Percentiles rank a stretch among this genome's conserved stretches.
phyloP scores from a whole-genome alignment of 2,113 vertebrate genomes.

The Hippocampus abdominalis region DNA sequence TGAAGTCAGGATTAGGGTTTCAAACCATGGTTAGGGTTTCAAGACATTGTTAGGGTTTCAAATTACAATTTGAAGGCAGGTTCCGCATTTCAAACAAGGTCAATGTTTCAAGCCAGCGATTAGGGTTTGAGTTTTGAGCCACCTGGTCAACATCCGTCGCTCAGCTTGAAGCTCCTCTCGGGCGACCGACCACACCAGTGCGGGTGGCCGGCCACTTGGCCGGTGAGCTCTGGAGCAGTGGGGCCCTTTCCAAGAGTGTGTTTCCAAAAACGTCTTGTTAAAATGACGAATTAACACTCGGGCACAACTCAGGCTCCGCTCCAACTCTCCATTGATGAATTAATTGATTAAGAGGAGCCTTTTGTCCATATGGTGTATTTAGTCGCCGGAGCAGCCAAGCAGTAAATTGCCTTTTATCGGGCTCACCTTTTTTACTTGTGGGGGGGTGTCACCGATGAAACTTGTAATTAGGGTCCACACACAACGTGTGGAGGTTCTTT shows the following conservation, averaged over 20 bases:
- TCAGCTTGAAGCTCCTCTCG: neutral
- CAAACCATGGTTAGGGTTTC: too few species aligned
- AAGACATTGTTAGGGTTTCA: too few species aligned
- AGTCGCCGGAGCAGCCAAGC: slow-evolving; percentile 72
- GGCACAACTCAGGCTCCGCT: neutral
- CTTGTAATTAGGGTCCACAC: slow-evolving; percentile 64
- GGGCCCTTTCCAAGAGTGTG: neutral
- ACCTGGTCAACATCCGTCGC: too few species aligned
- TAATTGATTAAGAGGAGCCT: slow-evolving; percentile 9
- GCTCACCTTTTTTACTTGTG: slow-evolving; percentile 65
- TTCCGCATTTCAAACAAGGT: neutral
- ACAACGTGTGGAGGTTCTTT: slow-evolving; percentile 20
- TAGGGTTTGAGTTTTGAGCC: neutral
- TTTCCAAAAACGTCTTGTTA: slow-evolving; percentile 4
- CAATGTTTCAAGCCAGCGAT: neutral
- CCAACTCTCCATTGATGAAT: slow-evolving; percentile 9
- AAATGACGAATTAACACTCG: slow-evolving; percentile 1
- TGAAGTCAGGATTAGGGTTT: neutral
- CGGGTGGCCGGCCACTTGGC: neutral
- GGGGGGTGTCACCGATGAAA: slow-evolving; percentile 63
- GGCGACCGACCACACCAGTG: neutral
- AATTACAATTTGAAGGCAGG: too few species aligned
- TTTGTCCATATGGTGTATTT: slow-evolving; percentile 44
- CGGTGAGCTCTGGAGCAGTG: neutral
- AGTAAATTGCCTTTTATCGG: slow-evolving; percentile 85